These are phyloP conservation scores for Cistogaster globosa DNA, from an alignment of 2,888 invertebrate species.

Conservation along the genomic window DNA sequence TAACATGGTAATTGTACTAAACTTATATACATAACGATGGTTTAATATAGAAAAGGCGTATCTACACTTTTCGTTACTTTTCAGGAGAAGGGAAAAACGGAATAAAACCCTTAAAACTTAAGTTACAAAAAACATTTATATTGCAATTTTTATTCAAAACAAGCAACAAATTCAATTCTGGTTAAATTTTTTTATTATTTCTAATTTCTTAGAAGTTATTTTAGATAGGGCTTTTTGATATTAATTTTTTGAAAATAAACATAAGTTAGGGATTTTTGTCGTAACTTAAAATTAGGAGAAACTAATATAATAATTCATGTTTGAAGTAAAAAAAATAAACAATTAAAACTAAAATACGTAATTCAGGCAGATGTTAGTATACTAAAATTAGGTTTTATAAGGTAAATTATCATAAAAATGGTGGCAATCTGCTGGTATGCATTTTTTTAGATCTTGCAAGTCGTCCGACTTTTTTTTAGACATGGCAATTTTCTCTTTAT, in stretches of 20 bases:
- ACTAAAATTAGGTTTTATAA: not conserved
- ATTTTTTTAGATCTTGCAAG: constrained; percentile 27
- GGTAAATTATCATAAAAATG: constrained; percentile 19
- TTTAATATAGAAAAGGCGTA: no score
- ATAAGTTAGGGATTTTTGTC: not conserved
- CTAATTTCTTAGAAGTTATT: not conserved
- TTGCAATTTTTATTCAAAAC: constrained; percentile 5
- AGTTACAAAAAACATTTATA: not conserved
- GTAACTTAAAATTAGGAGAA: not conserved
- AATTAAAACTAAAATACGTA: constrained; percentile 1
- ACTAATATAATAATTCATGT: not conserved
- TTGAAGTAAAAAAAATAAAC: constrained; percentile 3
- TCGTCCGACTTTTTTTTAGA: constrained; percentile 28
- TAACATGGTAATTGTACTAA: no score
- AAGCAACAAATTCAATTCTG: not conserved
- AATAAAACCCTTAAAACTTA: not conserved
- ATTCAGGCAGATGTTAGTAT: not conserved
- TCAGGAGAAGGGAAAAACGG: not conserved
- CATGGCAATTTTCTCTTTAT: constrained; percentile 24
- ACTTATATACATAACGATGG: no score
- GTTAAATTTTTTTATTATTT: not conserved
- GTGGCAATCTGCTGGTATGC: not conserved
- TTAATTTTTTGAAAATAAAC: not conserved
- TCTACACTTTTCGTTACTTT: no score
- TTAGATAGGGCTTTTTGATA: constrained; percentile 11